A percentile compares a stretch with the other conserved stretches of the same genome.
These are phyloP conservation scores for Buathra laborator DNA, from an alignment of 2,888 invertebrate species.

Conservation along the genomic window DNA sequence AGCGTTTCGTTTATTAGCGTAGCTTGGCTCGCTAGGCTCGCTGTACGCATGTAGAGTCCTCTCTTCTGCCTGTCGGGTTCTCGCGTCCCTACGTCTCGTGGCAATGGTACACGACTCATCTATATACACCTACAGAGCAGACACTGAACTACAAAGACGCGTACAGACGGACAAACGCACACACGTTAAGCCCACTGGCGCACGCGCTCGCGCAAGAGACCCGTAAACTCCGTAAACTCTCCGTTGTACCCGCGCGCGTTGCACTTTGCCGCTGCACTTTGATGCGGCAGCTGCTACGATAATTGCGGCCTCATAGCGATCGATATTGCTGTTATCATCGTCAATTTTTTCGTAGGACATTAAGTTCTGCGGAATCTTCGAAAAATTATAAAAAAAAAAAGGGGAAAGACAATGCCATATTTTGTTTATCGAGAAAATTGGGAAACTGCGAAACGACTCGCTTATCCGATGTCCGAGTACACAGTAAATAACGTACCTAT, in stretches of 20 bases:
- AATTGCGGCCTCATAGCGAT: constrained; percentile 57
- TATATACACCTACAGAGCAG: not conserved
- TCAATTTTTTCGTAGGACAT: not conserved
- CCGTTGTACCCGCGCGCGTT: constrained; percentile 52
- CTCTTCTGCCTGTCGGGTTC: constrained; percentile 1
- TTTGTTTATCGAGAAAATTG: too few relatives aligned
- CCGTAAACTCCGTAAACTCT: constrained; percentile 39
- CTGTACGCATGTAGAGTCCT: not conserved
- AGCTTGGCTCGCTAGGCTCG: not conserved
- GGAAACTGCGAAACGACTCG: too few relatives aligned
- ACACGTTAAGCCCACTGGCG: constrained; percentile 4
- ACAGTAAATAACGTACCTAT: too few relatives aligned
- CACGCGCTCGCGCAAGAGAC: constrained; percentile 29
- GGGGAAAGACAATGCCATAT: too few relatives aligned
- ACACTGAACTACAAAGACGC: not conserved
- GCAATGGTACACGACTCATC: constrained; percentile 14
- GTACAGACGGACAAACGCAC: not conserved
- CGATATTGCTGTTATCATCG: constrained; percentile 57
- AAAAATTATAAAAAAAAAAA: too few relatives aligned
- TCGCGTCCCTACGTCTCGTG: constrained; percentile 3
- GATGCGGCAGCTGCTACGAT: constrained; percentile 62
- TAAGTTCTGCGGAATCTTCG: not conserved
- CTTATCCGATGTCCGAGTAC: too few relatives aligned
- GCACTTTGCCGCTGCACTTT: constrained; percentile 66
- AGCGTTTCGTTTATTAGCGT: constrained; percentile 66